Percentiles rank a stretch among this genome's conserved stretches.
Conservation (phyloP, 2,888 invertebrate genomes). For the Allolobophora icterica region DNA sequence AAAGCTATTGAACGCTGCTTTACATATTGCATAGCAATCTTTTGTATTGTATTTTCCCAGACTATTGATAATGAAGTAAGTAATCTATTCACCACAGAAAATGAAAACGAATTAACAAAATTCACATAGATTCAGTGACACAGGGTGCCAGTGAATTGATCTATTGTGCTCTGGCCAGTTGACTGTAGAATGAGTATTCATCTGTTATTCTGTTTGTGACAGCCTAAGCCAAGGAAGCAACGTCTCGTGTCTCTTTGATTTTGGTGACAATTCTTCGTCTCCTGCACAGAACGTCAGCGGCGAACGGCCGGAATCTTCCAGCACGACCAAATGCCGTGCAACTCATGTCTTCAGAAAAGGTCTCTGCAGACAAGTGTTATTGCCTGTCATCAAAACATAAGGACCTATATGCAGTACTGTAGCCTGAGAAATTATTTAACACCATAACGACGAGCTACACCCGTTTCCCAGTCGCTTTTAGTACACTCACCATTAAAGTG, state of each 20-base stretch:
- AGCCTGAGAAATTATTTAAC: no score
- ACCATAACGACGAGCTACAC: no score
- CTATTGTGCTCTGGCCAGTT: no score
- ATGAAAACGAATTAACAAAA: no score
- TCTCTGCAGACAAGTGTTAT: background rate
- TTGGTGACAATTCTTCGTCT: slow-evolving; percentile 1
- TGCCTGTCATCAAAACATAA: background rate
- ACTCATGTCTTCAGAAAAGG: slow-evolving; percentile 21
- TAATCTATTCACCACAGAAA: background rate
- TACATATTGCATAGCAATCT: background rate
- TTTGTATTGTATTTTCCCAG: background rate
- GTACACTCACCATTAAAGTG: no score
- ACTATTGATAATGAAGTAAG: background rate
- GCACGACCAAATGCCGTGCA: background rate
- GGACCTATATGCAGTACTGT: no score
- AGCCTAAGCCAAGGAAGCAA: background rate
- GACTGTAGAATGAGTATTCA: no score
- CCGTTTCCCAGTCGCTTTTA: background rate
- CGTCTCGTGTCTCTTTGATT: background rate
- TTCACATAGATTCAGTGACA: background rate
- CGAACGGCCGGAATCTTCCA: background rate
- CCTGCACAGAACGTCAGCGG: background rate
- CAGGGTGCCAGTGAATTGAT: background rate
- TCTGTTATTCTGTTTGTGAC: background rate
- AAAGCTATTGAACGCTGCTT: background rate